Evolutionary conservation across 2,888 invertebrate species (phyloP), one percentile per base, ranked within the genome.

Genomic region (Tricholauxania praeusta): DNA sequence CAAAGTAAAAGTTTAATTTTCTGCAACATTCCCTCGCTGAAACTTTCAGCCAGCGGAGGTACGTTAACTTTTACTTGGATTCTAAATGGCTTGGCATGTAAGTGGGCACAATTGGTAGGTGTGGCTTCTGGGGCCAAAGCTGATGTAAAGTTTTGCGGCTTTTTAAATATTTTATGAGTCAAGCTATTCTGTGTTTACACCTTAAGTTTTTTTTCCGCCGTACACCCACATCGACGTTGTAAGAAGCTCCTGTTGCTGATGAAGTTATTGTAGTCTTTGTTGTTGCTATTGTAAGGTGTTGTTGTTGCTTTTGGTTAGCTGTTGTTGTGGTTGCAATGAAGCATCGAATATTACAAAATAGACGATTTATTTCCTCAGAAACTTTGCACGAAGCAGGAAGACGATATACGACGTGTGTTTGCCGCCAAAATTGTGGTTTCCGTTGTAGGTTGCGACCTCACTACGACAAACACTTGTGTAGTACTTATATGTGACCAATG

Each of bases 101-200:
- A 51, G n/a, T 52, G 51, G 17, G 63, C 17, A 15, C 17, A 63
- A 51, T 65, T 48, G 19, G 47, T 15, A 8, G 19, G 47, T 48
- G 48, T 48, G 64, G 14, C 64, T 48, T 12, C 6, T 49, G 22
- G 22, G 14, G 59, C 19, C 6, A 53, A 48, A 19, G 51, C 51
- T 65, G 64, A 19, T 49, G 48, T 59, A 57, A 68, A 68, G 72
- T 85, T 80, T 83, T 82, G 84, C 79, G 85, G 85, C 81, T 83
- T 83, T 84, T 84, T 84, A 81, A 84, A 84, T 85, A 84, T 84
- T 84, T 84, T 83, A 85, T 84, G 82, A 84, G 82, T 81, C 81
- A 81, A 83, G 81, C 81, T 82, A 81, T 80, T 82, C 78, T 79
- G 79, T 80, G 81, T 82, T 81, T 79, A 80, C 81, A 80, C 82